Conservation (phyloP, 2,888 invertebrate species). For the Stictocephala bisonia region DNA sequence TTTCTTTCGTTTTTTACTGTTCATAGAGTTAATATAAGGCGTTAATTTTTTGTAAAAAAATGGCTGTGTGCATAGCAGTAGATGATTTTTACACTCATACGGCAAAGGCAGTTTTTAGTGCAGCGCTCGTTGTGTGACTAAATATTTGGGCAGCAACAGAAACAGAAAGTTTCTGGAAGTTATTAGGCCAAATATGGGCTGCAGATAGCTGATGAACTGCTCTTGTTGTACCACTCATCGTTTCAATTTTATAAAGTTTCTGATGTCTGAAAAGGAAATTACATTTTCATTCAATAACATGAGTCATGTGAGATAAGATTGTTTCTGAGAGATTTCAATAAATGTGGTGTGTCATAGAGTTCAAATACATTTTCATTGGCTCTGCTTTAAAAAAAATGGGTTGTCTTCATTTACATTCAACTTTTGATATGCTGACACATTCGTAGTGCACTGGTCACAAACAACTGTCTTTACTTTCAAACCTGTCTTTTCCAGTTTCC, state of each 20-base stretch:
- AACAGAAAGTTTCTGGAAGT: constrained; percentile 48
- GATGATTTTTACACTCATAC: constrained; percentile 50
- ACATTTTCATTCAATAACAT: constrained; percentile 37
- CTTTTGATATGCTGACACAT: constrained; percentile 50
- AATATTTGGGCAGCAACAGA: constrained; percentile 51
- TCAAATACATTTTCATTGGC: constrained; percentile 52
- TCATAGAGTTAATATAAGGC: constrained; percentile 55
- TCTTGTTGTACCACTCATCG: constrained; percentile 46
- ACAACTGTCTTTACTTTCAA: constrained; percentile 53
- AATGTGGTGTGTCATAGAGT: constrained; percentile 55
- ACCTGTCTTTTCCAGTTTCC: constrained; percentile 47
- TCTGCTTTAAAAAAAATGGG: constrained; percentile 49
- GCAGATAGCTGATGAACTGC: constrained; percentile 48
- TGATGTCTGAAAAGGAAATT: constrained; percentile 53
- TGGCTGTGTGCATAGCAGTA: constrained; percentile 50
- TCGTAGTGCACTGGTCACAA: constrained; percentile 56
- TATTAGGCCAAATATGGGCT: constrained; percentile 37
- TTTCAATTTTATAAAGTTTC: constrained; percentile 51
- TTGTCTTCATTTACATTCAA: constrained; percentile 52
- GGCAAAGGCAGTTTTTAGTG: constrained; percentile 51
- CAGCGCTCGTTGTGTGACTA: constrained; percentile 55
- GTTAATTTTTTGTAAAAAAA: constrained; percentile 56
- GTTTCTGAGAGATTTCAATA: constrained; percentile 55
- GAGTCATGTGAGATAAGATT: constrained; percentile 51
- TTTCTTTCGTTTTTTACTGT: constrained; percentile 51